These are phyloP conservation scores for Chionomys nivalis DNA, from an alignment of 2,113 vertebrate species.

Conservation along the genomic window DNA sequence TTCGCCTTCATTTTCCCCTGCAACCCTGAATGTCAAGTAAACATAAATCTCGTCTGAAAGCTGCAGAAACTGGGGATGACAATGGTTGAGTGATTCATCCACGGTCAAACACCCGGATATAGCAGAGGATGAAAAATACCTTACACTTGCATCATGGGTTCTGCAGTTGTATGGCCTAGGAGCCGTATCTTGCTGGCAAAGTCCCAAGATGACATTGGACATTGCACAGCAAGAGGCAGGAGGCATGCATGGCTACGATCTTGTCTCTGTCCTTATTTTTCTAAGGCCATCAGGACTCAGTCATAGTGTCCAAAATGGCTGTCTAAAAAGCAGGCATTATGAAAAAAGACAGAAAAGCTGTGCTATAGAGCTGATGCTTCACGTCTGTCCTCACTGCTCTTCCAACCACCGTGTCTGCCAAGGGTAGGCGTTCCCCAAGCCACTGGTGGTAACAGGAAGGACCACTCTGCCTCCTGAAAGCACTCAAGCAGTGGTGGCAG, in stretches of 20 bases:
- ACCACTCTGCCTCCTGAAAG: neutral
- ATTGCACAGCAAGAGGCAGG: neutral
- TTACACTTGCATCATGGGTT: neutral
- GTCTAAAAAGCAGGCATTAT: neutral
- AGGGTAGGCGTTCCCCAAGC: neutral
- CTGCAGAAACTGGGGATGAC: neutral
- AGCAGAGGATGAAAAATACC: neutral
- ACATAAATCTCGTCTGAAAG: neutral
- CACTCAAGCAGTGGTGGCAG: neutral
- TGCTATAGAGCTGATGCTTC: neutral
- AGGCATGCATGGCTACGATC: neutral
- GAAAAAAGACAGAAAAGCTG: neutral
- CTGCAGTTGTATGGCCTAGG: neutral
- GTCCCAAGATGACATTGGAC: neutral
- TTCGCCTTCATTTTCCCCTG: neutral
- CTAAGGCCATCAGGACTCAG: neutral
- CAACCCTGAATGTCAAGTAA: neutral
- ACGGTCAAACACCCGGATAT: neutral
- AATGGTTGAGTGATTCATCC: neutral
- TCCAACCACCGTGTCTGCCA: neutral
- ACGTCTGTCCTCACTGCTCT: neutral
- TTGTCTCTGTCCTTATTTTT: neutral
- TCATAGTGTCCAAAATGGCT: neutral
- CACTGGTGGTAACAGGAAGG: fast-evolving
- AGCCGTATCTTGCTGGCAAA: neutral